Evolutionary conservation across 2,113 vertebrate genomes (phyloP).

Genomic region (Girardinichthys multiradiatus): DNA sequence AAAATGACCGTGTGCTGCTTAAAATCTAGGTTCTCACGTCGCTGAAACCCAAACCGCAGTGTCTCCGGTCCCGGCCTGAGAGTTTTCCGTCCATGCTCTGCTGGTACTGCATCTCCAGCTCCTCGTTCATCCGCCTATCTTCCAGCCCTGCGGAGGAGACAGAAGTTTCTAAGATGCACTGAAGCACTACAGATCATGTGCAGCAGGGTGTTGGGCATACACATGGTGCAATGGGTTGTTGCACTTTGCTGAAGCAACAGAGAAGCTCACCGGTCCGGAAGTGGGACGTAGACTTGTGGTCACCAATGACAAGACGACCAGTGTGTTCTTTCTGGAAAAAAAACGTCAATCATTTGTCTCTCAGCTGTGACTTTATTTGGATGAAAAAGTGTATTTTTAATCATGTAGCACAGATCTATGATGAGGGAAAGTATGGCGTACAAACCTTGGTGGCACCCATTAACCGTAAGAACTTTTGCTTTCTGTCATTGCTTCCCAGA

Average conservation of each 20-base stretch:
- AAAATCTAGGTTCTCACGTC: conserved; percentile 90
- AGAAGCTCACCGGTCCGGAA: conserved; percentile 76
- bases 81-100: conserved; percentile 94
- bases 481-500: conserved; percentile 83
- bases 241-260: neutral
- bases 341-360: neutral
- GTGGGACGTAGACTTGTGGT: conserved; percentile 81
- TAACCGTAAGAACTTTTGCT: conserved; percentile 81
- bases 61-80: conserved; percentile 91
- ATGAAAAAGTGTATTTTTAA: neutral
- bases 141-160: conserved; percentile 86
- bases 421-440: neutral
- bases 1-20: too few species aligned
- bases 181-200: conserved; percentile 49
- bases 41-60: conserved; percentile 94
- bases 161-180: conserved; percentile 56
- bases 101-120: conserved; percentile 93
- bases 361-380: neutral
- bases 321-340: conserved; percentile 76
- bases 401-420: neutral
- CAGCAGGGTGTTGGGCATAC: too few species aligned
- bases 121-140: conserved; percentile 90
- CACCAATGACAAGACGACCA: conserved; percentile 81
- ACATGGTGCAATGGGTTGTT: too few species aligned
- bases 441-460: conserved; percentile 82